Percentiles rank a stretch among this genome's conserved stretches.
These are phyloP conservation scores for Paraescarpia echinospica DNA, from an alignment of 1,140 invertebrate species.

Conservation along the genomic window DNA sequence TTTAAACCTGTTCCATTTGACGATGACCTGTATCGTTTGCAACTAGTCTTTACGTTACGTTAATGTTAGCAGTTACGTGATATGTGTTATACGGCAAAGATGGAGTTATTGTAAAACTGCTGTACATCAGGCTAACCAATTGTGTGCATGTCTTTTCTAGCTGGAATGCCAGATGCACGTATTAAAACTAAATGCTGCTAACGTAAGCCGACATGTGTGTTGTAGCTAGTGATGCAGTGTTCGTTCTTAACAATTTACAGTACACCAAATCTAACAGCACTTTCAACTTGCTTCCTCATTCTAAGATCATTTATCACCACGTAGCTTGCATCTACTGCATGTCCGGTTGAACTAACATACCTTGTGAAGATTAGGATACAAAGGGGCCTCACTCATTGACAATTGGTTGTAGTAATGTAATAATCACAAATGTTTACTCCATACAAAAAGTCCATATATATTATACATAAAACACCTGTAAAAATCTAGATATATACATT, in stretches of 20 bases:
- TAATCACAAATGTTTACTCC: background rate
- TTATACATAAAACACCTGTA: too few species aligned
- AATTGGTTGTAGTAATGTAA: background rate
- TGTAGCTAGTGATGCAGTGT: background rate
- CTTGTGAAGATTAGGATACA: background rate
- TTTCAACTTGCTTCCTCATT: background rate
- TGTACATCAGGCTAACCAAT: background rate
- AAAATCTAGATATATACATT: too few species aligned
- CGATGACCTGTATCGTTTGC: background rate
- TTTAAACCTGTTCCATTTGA: background rate
- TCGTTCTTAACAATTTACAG: background rate
- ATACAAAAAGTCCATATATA: too few species aligned
- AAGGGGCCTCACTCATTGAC: background rate
- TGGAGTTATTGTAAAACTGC: background rate
- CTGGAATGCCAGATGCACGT: background rate
- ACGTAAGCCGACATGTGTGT: background rate
- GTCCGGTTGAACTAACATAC: background rate
- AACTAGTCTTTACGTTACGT: background rate
- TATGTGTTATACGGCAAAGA: background rate
- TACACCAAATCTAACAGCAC: background rate
- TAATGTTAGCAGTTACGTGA: too few species aligned
- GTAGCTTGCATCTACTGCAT: background rate
- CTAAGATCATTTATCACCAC: background rate
- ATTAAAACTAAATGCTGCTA: slow-evolving; percentile 2
- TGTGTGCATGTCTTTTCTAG: slow-evolving; percentile 5